phyloP scores from a whole-genome alignment of 92 coral and sea anemone species.

The Palythoa grandis region DNA sequence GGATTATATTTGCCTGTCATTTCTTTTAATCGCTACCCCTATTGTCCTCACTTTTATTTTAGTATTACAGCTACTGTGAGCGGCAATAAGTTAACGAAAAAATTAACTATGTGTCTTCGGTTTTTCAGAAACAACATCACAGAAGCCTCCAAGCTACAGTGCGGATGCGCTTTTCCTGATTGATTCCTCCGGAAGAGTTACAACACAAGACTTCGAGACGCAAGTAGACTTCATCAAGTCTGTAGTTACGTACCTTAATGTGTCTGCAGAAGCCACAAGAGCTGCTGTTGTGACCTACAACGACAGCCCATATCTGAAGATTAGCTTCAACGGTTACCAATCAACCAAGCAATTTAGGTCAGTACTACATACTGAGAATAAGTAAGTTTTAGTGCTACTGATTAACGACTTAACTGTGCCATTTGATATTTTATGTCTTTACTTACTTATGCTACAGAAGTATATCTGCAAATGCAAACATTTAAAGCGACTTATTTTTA shows the following conservation, averaged over 20 bases:
- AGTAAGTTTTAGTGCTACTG: no score
- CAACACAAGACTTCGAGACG: constrained; percentile 65
- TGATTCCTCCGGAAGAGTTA: constrained; percentile 76
- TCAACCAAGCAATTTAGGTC: constrained; percentile 55
- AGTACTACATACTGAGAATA: neutral
- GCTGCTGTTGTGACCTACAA: constrained; percentile 88
- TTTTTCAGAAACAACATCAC: constrained; percentile 36
- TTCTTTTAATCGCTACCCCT: no score
- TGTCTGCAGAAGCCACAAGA: constrained; percentile 79
- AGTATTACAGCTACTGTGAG: no score
- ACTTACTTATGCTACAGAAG: no score
- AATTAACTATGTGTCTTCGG: no score
- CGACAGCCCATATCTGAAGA: constrained; percentile 59
- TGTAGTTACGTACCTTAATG: constrained; percentile 63
- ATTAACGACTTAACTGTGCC: neutral
- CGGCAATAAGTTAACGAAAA: no score
- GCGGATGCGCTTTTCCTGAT: constrained; percentile 80
- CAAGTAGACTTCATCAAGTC: constrained; percentile 69
- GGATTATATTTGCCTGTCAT: no score
- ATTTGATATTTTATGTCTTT: no score
- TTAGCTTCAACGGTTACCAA: constrained; percentile 58
- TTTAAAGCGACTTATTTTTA: no score
- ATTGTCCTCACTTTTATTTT: no score
- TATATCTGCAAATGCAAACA: no score
- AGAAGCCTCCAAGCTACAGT: constrained; percentile 39